Conservation (phyloP, 2,888 invertebrate species). For the Elegia similella region DNA sequence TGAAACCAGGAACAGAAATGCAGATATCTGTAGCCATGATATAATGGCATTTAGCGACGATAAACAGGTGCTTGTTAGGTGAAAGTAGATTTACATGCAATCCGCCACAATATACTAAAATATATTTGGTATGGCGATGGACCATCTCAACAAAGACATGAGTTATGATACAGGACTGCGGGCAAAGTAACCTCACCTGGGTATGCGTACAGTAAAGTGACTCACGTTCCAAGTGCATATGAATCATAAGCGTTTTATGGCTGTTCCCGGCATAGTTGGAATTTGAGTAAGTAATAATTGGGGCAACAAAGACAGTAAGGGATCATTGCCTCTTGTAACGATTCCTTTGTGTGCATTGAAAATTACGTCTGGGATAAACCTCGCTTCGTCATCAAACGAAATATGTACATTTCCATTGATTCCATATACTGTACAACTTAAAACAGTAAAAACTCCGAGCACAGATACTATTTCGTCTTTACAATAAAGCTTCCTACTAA, state of each 20-base stretch:
- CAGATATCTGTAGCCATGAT: conserved; percentile 41
- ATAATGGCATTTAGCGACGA: conserved; percentile 52
- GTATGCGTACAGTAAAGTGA: conserved; percentile 14
- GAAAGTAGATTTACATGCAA: conserved; percentile 45
- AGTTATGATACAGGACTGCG: conserved; percentile 11
- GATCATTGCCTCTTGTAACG: conserved; percentile 11
- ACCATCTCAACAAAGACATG: conserved; percentile 21
- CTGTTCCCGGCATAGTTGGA: conserved; percentile 13
- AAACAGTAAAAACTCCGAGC: not conserved
- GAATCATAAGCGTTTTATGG: conserved; percentile 18
- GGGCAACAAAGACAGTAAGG: conserved; percentile 9
- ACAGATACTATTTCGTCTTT: not conserved
- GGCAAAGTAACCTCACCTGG: conserved; percentile 13
- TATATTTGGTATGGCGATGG: not conserved
- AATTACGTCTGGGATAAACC: not conserved
- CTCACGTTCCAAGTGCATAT: conserved; percentile 16
- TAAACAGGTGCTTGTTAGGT: conserved; percentile 45
- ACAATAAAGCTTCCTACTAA: conserved; percentile 64
- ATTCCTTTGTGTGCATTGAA: conserved; percentile 1
- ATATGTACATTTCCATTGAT: not conserved
- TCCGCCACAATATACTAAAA: conserved; percentile 18
- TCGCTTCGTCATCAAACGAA: not conserved
- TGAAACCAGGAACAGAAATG: conserved; percentile 50
- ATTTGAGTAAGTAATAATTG: conserved; percentile 17
- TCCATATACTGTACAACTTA: too few relatives aligned